Base-by-base conservation (phyloP, 2,113 vertebrate genomes). In the Ancistrus triradiatus region DNA sequence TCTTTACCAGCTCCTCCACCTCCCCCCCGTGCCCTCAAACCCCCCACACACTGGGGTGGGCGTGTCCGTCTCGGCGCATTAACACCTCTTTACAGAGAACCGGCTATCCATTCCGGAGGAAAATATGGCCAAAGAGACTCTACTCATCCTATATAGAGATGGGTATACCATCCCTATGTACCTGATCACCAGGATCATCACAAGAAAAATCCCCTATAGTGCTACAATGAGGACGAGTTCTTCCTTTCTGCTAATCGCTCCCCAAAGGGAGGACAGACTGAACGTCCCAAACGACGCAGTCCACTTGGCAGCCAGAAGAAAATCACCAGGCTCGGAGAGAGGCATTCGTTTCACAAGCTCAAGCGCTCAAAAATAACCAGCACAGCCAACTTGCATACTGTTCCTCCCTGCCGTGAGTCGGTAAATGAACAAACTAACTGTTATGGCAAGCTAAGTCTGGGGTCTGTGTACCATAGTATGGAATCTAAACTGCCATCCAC, bases 121-220 rank as follows among this genome's bases (percentile, higher is more conserved):
- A 44, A 51, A 13, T 11, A 70, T 7, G 35, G 35, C 2, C 91
- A 0, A 85, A 89, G 70, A 83, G 88, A 74, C 83, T 66, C 81
- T 83, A 87, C 75, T 68, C 77, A 0, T 60, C 64, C 1, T 44
- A 37, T 61, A 48, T 2, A 51, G 84, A 72, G 90, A 95, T 63
- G 90, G 75, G 60, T 89, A 76, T 83, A 90, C 66, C 84, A 92
- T 33, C 68, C 92, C 74, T 75, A 89, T 78, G 73, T 97, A 31
- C 27, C 80, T 77, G 92, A 92, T 78, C 93, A 95, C 62, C 97
- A 90, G 77, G 59, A 59, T 5, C 42, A 56, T 10, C 76, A 81
- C 15, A 78, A 90, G 0, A 85, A 86, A 0, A 90, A 91, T 63
- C 86, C 86, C 87, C 74, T 92, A 91, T 0, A 84, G 90, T 68